Conservation (phyloP, 2,113 vertebrate genomes). For the Taxidea taxus region DNA sequence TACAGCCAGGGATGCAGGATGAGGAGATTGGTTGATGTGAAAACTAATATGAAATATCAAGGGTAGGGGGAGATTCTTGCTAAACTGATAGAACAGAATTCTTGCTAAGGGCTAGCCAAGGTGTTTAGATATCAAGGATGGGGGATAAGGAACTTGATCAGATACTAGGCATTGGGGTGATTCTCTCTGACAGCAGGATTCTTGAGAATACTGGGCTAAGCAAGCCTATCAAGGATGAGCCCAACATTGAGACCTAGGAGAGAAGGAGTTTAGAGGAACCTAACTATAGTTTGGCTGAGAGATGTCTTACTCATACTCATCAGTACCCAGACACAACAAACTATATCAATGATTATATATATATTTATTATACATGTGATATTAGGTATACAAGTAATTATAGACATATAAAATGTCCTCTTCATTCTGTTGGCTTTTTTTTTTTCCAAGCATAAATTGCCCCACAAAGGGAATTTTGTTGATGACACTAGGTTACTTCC, state of each 20-base stretch:
- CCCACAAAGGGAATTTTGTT: neutral
- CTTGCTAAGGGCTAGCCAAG: neutral
- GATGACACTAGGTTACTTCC: neutral
- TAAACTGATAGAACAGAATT: neutral
- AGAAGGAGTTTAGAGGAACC: neutral
- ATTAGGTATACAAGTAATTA: neutral
- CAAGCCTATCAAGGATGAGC: neutral
- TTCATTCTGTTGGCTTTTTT: neutral
- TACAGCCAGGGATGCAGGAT: neutral
- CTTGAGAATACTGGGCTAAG: neutral
- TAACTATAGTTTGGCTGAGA: neutral
- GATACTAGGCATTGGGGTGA: neutral
- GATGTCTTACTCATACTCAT: neutral
- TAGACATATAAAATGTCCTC: neutral
- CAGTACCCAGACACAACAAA: neutral
- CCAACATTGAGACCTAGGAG: neutral
- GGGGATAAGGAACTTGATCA: neutral
- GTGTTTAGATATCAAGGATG: neutral
- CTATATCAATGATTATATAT: neutral
- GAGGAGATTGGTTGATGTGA: neutral
- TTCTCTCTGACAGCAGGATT: neutral
- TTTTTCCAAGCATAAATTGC: neutral
- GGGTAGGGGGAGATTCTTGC: neutral
- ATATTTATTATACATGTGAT: neutral
- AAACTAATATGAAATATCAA: neutral